Conservation (phyloP, 2,113 vertebrate species). For the Odocoileus virginianus region DNA sequence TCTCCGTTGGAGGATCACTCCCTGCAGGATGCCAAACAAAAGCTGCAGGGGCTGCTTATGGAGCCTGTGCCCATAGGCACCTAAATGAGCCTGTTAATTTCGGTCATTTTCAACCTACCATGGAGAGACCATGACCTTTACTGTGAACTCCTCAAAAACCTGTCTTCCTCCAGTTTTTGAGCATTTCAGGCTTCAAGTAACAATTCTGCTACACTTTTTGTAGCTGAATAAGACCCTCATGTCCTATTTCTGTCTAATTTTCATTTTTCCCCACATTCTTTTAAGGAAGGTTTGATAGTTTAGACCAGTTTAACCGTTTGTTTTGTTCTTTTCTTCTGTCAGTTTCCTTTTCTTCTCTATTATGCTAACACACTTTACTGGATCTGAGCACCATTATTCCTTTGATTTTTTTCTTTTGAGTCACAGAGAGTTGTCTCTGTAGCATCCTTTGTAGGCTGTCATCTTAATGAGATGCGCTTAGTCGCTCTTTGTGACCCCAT, state of each 20-base stretch:
- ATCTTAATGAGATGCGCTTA: not conserved
- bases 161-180: not conserved
- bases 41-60: not conserved
- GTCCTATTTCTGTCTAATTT: not conserved
- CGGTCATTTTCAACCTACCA: not conserved
- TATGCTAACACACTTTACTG: not conserved
- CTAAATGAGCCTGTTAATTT: not conserved
- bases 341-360: not conserved
- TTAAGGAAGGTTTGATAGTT: not conserved
- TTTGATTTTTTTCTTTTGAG: not conserved
- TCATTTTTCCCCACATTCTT: not conserved
- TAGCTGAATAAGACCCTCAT: not conserved
- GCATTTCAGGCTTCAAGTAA: not conserved
- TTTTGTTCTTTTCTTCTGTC: not conserved
- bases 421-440: not conserved
- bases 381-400: not conserved
- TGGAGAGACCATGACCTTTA: not conserved
- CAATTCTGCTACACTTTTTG: not conserved
- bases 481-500: not conserved
- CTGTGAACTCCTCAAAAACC: not conserved
- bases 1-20: not conserved
- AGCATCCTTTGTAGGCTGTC: not conserved
- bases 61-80: rapidly evolving
- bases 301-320: not conserved
- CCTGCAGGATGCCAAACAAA: not conserved